Evolutionary conservation across 1,140 invertebrate genomes (phyloP).

Genomic region (Meteorus sp.): DNA sequence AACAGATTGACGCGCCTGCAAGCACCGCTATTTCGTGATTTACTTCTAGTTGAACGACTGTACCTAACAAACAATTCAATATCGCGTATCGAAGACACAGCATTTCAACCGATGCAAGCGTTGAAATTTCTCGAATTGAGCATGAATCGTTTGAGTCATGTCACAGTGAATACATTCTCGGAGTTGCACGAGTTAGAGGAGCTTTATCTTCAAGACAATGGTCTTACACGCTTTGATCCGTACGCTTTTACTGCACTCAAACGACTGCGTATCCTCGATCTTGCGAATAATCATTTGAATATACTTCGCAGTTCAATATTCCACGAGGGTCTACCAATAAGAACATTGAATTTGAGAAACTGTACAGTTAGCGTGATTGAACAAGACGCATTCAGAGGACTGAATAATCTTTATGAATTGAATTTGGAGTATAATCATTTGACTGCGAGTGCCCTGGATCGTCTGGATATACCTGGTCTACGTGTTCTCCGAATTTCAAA

Average conservation of each 20-base stretch:
- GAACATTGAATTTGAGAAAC: conserved; percentile 63
- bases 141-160: conserved; percentile 69
- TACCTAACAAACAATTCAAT: conserved; percentile 85
- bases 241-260: conserved; percentile 64
- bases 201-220: conserved; percentile 66
- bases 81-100: conserved; percentile 74
- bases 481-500: conserved; percentile 70
- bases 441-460: conserved; percentile 66
- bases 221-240: conserved; percentile 62
- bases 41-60: conserved; percentile 73
- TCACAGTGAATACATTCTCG: conserved; percentile 70
- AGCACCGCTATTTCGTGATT: conserved; percentile 72
- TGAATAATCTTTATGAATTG: conserved; percentile 70
- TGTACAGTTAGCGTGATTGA: conserved; percentile 67
- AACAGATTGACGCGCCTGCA: conserved; percentile 76
- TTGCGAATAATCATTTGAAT: conserved; percentile 65
- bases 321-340: conserved; percentile 63
- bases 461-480: conserved; percentile 72
- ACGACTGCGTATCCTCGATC: conserved; percentile 64
- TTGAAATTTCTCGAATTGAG: conserved; percentile 79
- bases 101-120: conserved; percentile 75
- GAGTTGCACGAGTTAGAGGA: conserved; percentile 72
- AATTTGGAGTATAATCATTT: conserved; percentile 76
- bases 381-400: conserved; percentile 64
- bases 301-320: conserved; percentile 64